Evolutionary conservation across 1,140 invertebrate genomes (phyloP), one percentile per base, ranked within the genome.

Genomic region (Trachelipus rathkii): DNA sequence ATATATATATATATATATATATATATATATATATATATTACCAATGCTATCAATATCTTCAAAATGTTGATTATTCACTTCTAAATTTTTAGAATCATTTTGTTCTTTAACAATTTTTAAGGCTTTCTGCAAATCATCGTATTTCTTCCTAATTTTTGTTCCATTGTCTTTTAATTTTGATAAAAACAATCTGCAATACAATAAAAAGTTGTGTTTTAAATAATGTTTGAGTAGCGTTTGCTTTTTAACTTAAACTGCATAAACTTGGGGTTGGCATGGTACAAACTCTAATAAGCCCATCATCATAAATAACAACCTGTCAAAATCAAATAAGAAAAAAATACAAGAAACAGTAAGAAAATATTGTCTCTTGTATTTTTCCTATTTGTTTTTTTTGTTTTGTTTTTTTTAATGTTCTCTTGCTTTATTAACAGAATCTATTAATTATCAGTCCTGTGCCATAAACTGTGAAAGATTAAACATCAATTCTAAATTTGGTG

Each of bases 91-190:
- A 60, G 19, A 8, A 60, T 60, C 50, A 60, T 13, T 19, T 60
- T 60, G 2, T 60, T 8, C 50, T 60, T 60, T 60, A 60, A 8
- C 50, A 13, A 60, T 15, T 60, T 60, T 60, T 60, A 60, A 60
- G 1, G 50, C 50, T 15, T 60, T 60, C 8, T 60, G 50, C 8
- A 60, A 60, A 15, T 60, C 50, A 1, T 60, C 8, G 19, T 60
- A 60, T 19, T 19, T 60, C 19, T 60, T 19, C 19, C 8, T 13
- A 60, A 60, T 13, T 60, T 60, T 60, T 19, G 11, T 3, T 19
- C 50, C 50, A 15, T 60, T 60, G 19, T 60, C 50, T 60, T 60
- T 60, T 60, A 60, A 19, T 60, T 60, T 60, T 60, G 50, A 60
- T 60, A 60, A 13, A 60, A 60, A 60, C 11, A 19, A 13, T 60